Conservation (phyloP, 2,888 invertebrate species). For the Chymomyza fuscimana region DNA sequence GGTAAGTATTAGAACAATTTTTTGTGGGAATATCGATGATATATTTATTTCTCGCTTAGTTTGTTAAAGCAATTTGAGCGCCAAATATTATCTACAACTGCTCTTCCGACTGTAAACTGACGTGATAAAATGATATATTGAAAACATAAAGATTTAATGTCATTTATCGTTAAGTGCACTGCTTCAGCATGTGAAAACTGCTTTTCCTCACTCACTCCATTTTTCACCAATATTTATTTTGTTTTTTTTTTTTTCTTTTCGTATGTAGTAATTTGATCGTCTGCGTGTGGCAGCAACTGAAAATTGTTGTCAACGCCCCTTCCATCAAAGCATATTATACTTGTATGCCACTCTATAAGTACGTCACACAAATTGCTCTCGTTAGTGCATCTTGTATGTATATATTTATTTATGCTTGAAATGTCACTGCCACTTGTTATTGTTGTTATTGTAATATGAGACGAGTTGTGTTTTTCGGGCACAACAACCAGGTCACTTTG, state of each 20-base stretch:
- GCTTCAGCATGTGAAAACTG: constrained; percentile 28
- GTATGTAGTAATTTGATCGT: constrained; percentile 4
- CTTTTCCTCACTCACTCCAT: constrained; percentile 15
- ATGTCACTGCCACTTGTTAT: constrained; percentile 3
- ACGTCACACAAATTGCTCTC: background rate
- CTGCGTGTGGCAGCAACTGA: constrained; percentile 4
- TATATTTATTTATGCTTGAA: constrained; percentile 1
- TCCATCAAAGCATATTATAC: background rate
- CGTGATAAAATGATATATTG: background rate
- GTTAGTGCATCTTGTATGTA: background rate
- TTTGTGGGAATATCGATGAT: too few relatives aligned
- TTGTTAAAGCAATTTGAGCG: too few relatives aligned
- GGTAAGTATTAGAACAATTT: constrained; percentile 84
- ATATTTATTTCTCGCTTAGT: too few relatives aligned
- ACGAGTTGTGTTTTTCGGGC: background rate
- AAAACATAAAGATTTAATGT: background rate
- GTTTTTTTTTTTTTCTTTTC: background rate
- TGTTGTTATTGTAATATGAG: constrained; percentile 10
- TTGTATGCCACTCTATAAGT: background rate
- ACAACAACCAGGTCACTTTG: background rate
- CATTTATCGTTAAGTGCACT: background rate
- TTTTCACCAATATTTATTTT: background rate
- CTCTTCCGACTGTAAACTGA: background rate
- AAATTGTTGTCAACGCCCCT: constrained; percentile 11
- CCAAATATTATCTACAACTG: background rate